phyloP scores from a whole-genome alignment of 2,888 invertebrate genomes.

The Poecilobothrus nobilitatus region DNA sequence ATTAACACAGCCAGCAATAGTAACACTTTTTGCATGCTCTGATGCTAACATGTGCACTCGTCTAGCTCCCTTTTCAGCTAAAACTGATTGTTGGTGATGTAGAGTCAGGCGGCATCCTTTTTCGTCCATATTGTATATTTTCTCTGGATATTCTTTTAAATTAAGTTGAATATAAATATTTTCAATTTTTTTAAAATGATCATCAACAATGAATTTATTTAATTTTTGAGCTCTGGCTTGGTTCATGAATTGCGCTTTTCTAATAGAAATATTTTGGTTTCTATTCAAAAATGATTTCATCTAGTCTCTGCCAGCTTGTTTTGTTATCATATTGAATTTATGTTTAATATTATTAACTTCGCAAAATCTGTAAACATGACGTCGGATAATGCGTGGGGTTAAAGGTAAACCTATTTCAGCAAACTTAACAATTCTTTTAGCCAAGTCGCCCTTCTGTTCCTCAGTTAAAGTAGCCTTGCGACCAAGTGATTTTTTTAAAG shows the following conservation, averaged over 20 bases:
- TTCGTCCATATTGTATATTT: constrained; percentile 12
- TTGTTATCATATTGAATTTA: too few relatives aligned
- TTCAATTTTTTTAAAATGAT: constrained; percentile 13
- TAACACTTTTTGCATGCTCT: constrained; percentile 18
- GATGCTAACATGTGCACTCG: constrained; percentile 12
- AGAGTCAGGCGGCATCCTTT: constrained; percentile 10
- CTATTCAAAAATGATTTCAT: constrained; percentile 12
- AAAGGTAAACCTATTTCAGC: too few relatives aligned
- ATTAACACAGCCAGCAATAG: constrained; percentile 14
- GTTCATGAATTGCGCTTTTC: too few relatives aligned
- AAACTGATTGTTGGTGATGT: constrained; percentile 14
- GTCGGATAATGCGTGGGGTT: too few relatives aligned
- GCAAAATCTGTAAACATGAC: too few relatives aligned
- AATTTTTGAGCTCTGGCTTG: neutral
- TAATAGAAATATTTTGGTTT: constrained; percentile 9
- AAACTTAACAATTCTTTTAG: too few relatives aligned
- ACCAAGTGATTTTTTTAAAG: too few relatives aligned
- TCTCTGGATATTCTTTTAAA: constrained; percentile 14
- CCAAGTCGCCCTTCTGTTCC: too few relatives aligned
- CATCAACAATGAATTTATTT: constrained; percentile 13
- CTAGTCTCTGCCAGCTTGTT: too few relatives aligned
- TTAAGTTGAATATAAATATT: constrained; percentile 10
- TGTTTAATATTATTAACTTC: too few relatives aligned
- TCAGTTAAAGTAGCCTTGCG: too few relatives aligned
- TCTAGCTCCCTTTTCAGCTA: constrained; percentile 15